Evolutionary conservation across 2,113 vertebrate genomes (phyloP), one percentile per base, ranked within the genome.

Genomic region (Rana temporaria): DNA sequence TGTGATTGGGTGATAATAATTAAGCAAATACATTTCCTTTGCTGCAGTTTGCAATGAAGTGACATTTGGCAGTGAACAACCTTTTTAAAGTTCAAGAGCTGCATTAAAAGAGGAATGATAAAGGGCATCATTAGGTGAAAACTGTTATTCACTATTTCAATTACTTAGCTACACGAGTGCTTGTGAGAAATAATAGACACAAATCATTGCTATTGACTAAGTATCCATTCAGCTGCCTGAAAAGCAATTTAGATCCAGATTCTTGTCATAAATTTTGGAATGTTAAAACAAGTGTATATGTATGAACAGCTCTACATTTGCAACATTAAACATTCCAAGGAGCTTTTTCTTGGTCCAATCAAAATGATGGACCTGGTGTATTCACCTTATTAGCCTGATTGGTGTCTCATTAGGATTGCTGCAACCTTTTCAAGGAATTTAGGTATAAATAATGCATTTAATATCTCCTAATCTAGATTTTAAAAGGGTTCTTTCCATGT

Each of bases 21-120:
- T 79, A 87, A 89, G 82, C 30, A 85, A 84, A 73, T 86, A 60
- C n/a, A 30, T 88, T 92, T 90, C 76, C 81, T 85, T 76, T 86
- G 59, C 56, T 84, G 5, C 77, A 71, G 84, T 85, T 89, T 87
- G 68, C 74, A 86, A 83, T 73, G 76, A 86, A 88, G 81, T 90
- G 87, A 89, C 87, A 93, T 89, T 91, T 92, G 88, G 77, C 89
- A 91, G 78, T 1, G 20, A 92, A 85, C 82, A 91, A 88, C 85
- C 86, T 92, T 93, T 92, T 83, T 88, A 92, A 92, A 92, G 89
- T 92, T 91, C 91, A 92, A 85, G 32, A 84, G 90, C 85, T 88
- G 83, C 83, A 89, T 93, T 91, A 87, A 87, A 91, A 88, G 85
- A 84, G 89, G 84, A 84, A 89, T 89, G 92, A 91, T 89, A 91